phyloP scores from a whole-genome alignment of 2,888 invertebrate genomes.

The Galerucella nymphaeae region DNA sequence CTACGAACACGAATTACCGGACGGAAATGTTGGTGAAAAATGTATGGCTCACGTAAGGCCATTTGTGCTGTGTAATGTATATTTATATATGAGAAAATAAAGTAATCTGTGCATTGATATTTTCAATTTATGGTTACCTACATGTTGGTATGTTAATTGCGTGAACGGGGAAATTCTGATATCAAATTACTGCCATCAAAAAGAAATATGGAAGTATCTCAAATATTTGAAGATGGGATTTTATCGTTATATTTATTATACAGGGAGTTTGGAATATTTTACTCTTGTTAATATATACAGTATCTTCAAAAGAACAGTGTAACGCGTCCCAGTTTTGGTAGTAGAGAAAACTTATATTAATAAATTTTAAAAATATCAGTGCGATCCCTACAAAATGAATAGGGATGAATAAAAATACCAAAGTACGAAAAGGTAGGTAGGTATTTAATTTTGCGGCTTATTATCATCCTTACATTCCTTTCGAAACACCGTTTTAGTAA shows the following conservation, averaged over 20 bases:
- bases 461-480: slow-evolving; percentile 30
- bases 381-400: background rate
- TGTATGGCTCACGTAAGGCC: slow-evolving; percentile 21
- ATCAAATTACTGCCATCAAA: background rate
- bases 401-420: background rate
- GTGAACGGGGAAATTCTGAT: background rate
- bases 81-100: slow-evolving; percentile 12
- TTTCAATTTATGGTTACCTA: slow-evolving; percentile 12
- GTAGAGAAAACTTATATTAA: too few relatives aligned
- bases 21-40: slow-evolving; percentile 20
- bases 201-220: background rate
- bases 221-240: background rate
- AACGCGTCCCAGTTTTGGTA: too few relatives aligned
- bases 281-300: too few relatives aligned
- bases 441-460: slow-evolving; percentile 30
- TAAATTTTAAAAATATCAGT: background rate
- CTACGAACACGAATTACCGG: background rate
- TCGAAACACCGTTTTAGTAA: slow-evolving; percentile 22
- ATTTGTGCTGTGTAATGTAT: slow-evolving; percentile 6
- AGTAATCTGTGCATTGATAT: slow-evolving; percentile 13
- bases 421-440: slow-evolving; percentile 1
- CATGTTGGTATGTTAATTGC: slow-evolving; percentile 15
- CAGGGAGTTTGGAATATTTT: too few relatives aligned
- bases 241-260: too few relatives aligned
- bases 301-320: too few relatives aligned